Conservation (phyloP, 2,888 invertebrate genomes). For the Axea sp. region DNA sequence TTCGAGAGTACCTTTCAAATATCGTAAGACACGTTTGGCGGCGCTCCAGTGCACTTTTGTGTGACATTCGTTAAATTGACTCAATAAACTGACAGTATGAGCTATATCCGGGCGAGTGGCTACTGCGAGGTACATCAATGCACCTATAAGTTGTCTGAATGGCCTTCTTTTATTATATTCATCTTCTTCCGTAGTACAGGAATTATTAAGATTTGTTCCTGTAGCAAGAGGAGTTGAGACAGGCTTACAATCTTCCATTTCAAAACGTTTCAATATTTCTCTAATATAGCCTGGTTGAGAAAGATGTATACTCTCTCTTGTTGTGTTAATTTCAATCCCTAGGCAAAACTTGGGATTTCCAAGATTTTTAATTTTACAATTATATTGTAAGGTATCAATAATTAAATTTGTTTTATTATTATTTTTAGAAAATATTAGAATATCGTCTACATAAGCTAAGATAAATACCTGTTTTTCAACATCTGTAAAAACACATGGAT, state of each 20-base stretch:
- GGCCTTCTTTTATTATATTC: background rate
- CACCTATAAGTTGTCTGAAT: conserved; percentile 1
- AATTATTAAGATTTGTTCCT: background rate
- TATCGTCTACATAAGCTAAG: conserved; percentile 22
- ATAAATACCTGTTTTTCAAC: background rate
- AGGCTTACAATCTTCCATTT: conserved; percentile 12
- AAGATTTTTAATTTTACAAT: conserved; percentile 3
- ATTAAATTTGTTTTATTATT: background rate
- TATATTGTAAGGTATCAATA: too few species aligned
- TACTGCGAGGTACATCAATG: conserved; percentile 14
- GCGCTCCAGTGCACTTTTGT: background rate
- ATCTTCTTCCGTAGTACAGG: background rate
- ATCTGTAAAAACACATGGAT: conserved; percentile 12
- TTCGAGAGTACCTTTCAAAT: background rate
- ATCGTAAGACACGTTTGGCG: background rate
- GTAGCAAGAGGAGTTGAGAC: conserved; percentile 1
- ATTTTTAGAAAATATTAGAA: background rate
- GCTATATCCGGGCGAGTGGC: conserved; percentile 14
- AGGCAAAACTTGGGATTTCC: conserved; percentile 3
- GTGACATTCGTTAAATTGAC: conserved; percentile 3
- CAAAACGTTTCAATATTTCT: conserved; percentile 3
- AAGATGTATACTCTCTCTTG: background rate
- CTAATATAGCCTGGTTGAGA: conserved; percentile 5
- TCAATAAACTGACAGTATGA: conserved; percentile 2
- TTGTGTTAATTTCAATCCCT: conserved; percentile 1